Evolutionary conservation across 2,113 vertebrate species (phyloP), one percentile per base, ranked within the genome.

Genomic region (Corvus cornix): DNA sequence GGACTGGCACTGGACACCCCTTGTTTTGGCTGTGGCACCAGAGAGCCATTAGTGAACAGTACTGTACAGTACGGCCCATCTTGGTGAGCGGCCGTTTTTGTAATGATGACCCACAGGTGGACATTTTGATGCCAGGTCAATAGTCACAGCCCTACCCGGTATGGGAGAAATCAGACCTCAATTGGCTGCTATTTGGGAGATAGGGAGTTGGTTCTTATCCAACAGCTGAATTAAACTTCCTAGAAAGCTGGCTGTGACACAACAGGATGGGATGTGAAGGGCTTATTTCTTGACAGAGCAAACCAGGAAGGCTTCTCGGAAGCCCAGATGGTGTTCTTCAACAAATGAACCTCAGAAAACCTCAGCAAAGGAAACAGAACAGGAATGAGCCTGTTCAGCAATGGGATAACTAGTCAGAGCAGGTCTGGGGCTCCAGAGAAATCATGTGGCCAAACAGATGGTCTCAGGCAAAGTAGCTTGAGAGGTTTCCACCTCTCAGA

Each of bases 261-360:
- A 87, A 44, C 30, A 62, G 51, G 62, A 84, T 0, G 0, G 81
- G 80, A 89, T 85, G 49, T 6, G 33, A 93, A 53, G 41, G 62
- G 35, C 53, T 96, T 91, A 85, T 37, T 6, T 6, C 67, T 85
- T 18, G 4, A 33, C 21, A 79, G 74, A 82, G 28, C 41, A 51
- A 85, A 94, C 53, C 52, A 77, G 87, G 74, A 94, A 91, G 74
- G 81, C 46, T 93, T 94, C 66, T 87, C 84, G 87, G 93, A 58
- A 92, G 79, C 53, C 73, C 94, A 96, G 93, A 93, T 89, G 91
- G 81, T 91, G 81, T 43, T 62, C 81, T 85, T 89, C 43, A 84
- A 51, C 48, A 69, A 60, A 64, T 0, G 4, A 89, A 68, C 30
- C 48, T 75, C 41, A 59, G 68, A 79, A 92, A 94, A 35, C 60